Evolutionary conservation across 2,888 invertebrate genomes (phyloP), one percentile per base, ranked within the genome.

Genomic region (Coelopa pilipes): DNA sequence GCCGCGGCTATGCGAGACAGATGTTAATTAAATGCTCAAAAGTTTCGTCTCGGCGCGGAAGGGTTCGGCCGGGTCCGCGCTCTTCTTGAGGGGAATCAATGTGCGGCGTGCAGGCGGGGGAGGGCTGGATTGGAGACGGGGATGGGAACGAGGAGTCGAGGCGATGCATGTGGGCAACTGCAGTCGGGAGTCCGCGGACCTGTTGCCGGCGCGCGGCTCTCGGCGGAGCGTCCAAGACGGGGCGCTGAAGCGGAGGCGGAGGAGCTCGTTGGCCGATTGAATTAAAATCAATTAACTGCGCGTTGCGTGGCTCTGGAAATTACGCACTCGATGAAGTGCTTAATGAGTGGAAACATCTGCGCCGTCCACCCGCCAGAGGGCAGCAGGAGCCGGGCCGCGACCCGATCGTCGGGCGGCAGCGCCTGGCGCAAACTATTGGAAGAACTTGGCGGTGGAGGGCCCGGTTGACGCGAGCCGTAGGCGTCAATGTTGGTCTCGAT

Each of bases 241-340:
- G n/a, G n/a, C n/a, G n/a, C n/a, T n/a, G n/a, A n/a, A n/a, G n/a
- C n/a, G n/a, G n/a, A n/a, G n/a, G 19, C 9, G 59, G 47, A 67
- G 59, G 21, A 67, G 57, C 57, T 45, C 65, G 70, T 46, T 69
- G 53, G 65, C 67, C 68, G 59, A 73, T 80, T 83, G 82, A 83
- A 83, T 83, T 83, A 83, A 83, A 83, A 83, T 83, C 83, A 83
- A 83, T 83, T 83, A 83, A 83, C 82, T 81, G 82, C 79, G 79
- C 82, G 81, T 81, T 81, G 83, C 82, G 82, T 81, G 80, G 81
- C 78, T 82, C 79, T 79, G 83, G 79, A 81, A 83, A 83, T 83
- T 83, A 83, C 81, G 81, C 83, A 82, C 82, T 82, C 82, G 82
- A 83, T 83, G 80, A 81, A 81, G 81, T 79, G 83, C 82, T 81